Evolutionary conservation across 2,113 vertebrate species (phyloP).

Genomic region (Raja brachyura): DNA sequence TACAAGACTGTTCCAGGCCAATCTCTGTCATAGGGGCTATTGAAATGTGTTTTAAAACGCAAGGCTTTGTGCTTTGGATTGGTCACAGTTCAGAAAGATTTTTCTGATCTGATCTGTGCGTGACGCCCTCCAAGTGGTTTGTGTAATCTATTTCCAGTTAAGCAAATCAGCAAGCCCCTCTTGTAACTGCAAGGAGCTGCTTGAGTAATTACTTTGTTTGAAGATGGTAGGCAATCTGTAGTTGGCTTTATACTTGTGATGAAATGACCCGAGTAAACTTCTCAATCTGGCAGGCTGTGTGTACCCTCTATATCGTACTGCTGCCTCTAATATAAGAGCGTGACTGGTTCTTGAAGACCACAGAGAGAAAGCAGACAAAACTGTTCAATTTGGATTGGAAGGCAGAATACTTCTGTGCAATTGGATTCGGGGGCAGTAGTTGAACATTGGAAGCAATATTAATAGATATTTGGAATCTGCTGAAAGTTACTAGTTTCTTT

Average conservation of each 20-base stretch:
- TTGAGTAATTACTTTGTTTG: not conserved
- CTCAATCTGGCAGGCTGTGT: not conserved
- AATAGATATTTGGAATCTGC: not conserved
- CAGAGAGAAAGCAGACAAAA: not conserved
- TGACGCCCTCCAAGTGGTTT: not conserved
- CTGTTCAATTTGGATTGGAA: not conserved
- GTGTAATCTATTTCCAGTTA: not conserved
- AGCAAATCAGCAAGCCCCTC: not conserved
- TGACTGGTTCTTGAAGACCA: too few species aligned
- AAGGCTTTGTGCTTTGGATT: not conserved
- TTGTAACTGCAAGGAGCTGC: not conserved
- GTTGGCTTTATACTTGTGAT: not conserved
- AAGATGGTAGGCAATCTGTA: not conserved
- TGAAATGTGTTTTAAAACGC: not conserved
- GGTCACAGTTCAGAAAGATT: not conserved
- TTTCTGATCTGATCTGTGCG: not conserved
- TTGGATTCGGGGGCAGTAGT: not conserved
- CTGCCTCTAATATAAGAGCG: not conserved
- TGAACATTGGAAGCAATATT: not conserved
- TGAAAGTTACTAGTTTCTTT: not conserved
- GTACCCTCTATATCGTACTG: not conserved
- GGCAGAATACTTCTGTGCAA: not conserved
- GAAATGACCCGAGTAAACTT: not conserved
- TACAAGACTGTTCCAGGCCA: not conserved
- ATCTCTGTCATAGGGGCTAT: not conserved